Evolutionary conservation across 2,797 vertebrate genomes (phyloP).

Genomic region (Phoebastria nigripes): DNA sequence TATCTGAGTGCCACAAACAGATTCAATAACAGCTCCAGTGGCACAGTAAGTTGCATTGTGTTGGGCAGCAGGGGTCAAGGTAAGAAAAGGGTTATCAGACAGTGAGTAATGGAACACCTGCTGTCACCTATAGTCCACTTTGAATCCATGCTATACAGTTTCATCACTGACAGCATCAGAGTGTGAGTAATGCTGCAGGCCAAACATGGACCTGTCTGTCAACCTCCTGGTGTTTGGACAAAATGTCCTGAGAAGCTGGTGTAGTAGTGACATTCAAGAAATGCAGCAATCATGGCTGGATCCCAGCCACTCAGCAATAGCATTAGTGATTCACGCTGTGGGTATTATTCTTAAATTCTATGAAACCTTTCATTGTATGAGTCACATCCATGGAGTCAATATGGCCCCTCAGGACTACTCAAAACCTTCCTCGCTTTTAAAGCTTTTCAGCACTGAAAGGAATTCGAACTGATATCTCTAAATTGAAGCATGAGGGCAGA

Average conservation of each 20-base stretch:
- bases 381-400: not conserved
- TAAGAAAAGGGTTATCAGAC: conserved; percentile 63
- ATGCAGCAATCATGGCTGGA: conserved; percentile 26
- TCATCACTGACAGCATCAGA: conserved; percentile 54
- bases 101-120: conserved; percentile 63
- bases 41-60: not conserved
- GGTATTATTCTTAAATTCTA: conserved; percentile 41
- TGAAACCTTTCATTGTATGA: not conserved
- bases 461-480: not conserved
- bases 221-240: conserved; percentile 34
- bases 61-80: not conserved
- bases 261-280: conserved; percentile 32
- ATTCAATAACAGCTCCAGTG: not conserved
- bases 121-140: conserved; percentile 50
- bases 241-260: conserved; percentile 48
- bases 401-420: not conserved
- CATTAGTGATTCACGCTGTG: conserved; percentile 8
- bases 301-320: not conserved
- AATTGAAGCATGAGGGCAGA: not conserved
- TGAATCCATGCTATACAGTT: conserved; percentile 58
- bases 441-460: not conserved
- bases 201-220: conserved; percentile 51
- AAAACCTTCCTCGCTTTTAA: not conserved
- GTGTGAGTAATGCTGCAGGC: conserved; percentile 40
- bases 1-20: conserved; percentile 9